Evolutionary conservation across 2,888 invertebrate species (phyloP).

Genomic region (Epirrita christyi): DNA sequence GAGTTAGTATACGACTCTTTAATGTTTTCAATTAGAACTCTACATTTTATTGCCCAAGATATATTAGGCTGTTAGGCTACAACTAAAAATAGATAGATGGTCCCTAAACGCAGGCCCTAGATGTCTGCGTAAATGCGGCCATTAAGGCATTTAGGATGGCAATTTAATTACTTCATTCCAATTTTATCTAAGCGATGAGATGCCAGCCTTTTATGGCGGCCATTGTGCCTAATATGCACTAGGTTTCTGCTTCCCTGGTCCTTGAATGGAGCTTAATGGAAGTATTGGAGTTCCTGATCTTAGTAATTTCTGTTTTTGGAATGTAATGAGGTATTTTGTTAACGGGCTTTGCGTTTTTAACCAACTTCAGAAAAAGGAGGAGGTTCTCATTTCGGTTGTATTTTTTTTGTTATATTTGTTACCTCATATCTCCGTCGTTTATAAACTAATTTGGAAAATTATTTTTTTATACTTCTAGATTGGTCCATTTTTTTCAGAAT

Average conservation of each 20-base stretch:
- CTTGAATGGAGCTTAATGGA: constrained; percentile 18
- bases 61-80: constrained; percentile 7
- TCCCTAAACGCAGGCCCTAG: not conserved
- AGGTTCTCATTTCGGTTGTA: too few species aligned
- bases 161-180: constrained; percentile 30
- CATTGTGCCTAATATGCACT: constrained; percentile 29
- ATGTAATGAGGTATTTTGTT: constrained; percentile 1
- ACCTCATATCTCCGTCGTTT: too few species aligned
- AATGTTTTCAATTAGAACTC: constrained; percentile 4
- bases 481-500: too few species aligned
- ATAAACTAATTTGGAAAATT: too few species aligned
- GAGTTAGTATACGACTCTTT: too few species aligned
- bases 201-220: constrained; percentile 17
- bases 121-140: constrained; percentile 13
- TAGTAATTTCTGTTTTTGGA: constrained; percentile 21
- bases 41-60: not conserved
- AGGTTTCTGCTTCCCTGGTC: constrained; percentile 13
- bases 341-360: not conserved
- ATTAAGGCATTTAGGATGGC: constrained; percentile 19
- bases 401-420: too few species aligned
- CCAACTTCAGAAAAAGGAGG: too few species aligned
- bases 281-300: constrained; percentile 12
- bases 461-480: too few species aligned
- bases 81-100: constrained; percentile 12
- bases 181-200: constrained; percentile 25